These are phyloP conservation scores for Ammodytes marinus DNA, from an alignment of 2,113 vertebrate species.

Conservation along the genomic window DNA sequence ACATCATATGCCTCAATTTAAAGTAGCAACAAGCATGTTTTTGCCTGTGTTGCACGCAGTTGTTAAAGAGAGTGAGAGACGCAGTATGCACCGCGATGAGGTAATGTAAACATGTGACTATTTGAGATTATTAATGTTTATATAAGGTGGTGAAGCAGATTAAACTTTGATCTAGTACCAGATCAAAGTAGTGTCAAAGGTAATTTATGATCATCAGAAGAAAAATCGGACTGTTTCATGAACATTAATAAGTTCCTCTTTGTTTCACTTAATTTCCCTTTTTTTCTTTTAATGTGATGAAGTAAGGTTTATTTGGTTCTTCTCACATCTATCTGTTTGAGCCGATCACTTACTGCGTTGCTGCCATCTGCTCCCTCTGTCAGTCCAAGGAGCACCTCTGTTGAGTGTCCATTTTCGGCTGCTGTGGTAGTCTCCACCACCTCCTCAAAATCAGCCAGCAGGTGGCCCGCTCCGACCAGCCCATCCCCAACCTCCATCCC, in stretches of 20 bases:
- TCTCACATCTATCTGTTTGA: background rate
- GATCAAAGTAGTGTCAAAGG: no score
- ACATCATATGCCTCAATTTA: background rate
- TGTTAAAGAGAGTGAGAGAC: no score
- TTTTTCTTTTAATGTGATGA: background rate
- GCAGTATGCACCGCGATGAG: no score
- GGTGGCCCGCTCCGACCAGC: slow-evolving; percentile 83
- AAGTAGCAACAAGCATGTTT: no score
- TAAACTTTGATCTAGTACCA: no score
- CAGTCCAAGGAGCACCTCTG: slow-evolving; percentile 82
- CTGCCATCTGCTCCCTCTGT: slow-evolving; percentile 63
- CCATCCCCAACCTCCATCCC: slow-evolving; percentile 80
- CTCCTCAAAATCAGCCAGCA: slow-evolving; percentile 87
- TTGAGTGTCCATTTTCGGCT: slow-evolving; percentile 79
- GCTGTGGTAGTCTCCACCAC: slow-evolving; percentile 86
- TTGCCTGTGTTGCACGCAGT: no score
- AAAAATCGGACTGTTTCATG: no score
- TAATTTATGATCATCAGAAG: no score
- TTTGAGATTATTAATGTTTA: no score
- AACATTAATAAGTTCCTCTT: background rate
- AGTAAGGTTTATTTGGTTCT: background rate
- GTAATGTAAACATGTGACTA: no score
- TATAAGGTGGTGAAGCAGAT: no score
- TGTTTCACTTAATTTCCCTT: background rate
- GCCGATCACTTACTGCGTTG: slow-evolving; percentile 64